These are phyloP conservation scores for Dendrolimus houi DNA, from an alignment of 2,888 invertebrate genomes.

Conservation along the genomic window DNA sequence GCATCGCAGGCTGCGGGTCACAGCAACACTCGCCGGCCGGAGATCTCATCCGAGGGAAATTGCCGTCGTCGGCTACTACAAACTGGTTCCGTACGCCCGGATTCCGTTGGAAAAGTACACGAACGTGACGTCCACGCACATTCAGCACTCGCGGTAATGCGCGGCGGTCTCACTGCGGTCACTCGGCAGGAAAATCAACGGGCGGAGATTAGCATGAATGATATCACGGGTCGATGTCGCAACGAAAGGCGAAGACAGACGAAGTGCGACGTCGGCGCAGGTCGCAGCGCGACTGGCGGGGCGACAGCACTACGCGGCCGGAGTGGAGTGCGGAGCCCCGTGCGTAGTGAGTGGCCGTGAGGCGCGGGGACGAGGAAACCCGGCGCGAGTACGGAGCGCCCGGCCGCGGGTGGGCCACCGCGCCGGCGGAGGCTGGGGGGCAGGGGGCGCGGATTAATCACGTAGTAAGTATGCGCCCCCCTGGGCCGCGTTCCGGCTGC, in stretches of 20 bases:
- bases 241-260: conserved; percentile 21
- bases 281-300: conserved; percentile 65
- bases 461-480: conserved; percentile 72
- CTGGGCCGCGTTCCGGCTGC: conserved; percentile 40
- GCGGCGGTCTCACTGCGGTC: conserved; percentile 55
- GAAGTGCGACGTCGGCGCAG: conserved; percentile 59
- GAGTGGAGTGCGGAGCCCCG: conserved; percentile 38
- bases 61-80: conserved; percentile 43
- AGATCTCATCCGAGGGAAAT: conserved; percentile 59
- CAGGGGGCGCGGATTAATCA: conserved; percentile 64
- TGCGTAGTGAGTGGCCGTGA: conserved; percentile 76
- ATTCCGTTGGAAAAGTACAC: conserved; percentile 65
- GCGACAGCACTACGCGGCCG: conserved; percentile 55
- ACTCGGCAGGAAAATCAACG: conserved; percentile 67
- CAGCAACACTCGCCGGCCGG: conserved; percentile 46
- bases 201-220: conserved; percentile 68
- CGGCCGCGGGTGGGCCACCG: conserved; percentile 39
- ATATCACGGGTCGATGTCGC: conserved; percentile 47
- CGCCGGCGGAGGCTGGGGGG: conserved; percentile 34
- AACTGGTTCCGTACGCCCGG: conserved; percentile 57
- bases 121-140: conserved; percentile 56
- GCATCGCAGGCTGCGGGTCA: conserved; percentile 68
- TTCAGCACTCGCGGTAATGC: conserved; percentile 65
- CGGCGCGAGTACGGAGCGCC: conserved; percentile 71
- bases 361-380: conserved; percentile 77